Evolutionary conservation across 1,140 invertebrate species (phyloP).

Genomic region (Scaptomyza graminum): DNA sequence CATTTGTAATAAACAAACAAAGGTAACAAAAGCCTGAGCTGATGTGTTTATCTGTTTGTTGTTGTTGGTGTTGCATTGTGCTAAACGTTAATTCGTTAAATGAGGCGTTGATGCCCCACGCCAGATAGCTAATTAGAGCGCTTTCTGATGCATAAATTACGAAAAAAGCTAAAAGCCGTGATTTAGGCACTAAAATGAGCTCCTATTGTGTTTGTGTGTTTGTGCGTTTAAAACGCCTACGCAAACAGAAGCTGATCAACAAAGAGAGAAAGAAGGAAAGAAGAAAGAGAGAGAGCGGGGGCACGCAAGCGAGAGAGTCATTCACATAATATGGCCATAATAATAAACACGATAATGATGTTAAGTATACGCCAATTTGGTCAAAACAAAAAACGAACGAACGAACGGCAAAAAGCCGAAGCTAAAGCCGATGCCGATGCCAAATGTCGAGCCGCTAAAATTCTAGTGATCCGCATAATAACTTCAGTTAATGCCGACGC

Average conservation of each 20-base stretch:
- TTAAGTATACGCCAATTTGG: conserved; percentile 74
- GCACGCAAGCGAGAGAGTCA: no score
- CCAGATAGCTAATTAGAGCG: conserved; percentile 69
- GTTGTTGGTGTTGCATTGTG: conserved; percentile 37
- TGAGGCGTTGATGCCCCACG: conserved; percentile 63
- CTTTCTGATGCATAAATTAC: conserved; percentile 67
- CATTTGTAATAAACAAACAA: conserved; percentile 56
- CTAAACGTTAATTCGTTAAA: conserved; percentile 71
- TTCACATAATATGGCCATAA: conserved; percentile 28
- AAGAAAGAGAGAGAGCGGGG: background rate
- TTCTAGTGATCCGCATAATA: conserved; percentile 78
- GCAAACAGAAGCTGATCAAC: conserved; percentile 40
- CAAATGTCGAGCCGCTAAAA: conserved; percentile 30
- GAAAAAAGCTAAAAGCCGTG: conserved; percentile 21
- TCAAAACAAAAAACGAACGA: conserved; percentile 65
- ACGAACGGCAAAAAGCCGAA: background rate
- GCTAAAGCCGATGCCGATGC: conserved; percentile 1
- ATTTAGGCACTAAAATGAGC: conserved; percentile 1
- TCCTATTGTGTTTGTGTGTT: background rate
- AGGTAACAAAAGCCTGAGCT: conserved; percentile 33
- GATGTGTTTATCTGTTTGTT: conserved; percentile 42
- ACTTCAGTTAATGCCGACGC: conserved; percentile 56
- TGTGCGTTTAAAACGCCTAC: conserved; percentile 42
- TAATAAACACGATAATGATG: conserved; percentile 62
- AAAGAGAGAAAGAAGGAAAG: background rate